Percentiles rank a stretch among this genome's conserved stretches.
Conservation (phyloP, 2,888 invertebrate genomes). For the Pegoplata infirma region DNA sequence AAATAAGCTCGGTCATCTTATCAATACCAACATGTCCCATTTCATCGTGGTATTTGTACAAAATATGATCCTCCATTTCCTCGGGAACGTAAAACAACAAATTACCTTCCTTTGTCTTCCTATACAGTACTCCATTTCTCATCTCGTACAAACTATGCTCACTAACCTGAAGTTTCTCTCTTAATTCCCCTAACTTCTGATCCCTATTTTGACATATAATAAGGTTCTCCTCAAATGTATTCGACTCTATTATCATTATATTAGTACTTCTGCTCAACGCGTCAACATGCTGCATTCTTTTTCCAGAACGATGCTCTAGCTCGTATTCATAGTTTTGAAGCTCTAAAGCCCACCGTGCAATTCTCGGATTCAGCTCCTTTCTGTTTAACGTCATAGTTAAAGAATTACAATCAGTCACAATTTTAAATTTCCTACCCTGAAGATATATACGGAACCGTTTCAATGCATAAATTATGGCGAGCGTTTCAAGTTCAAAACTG, state of each 20-base stretch:
- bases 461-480: slow-evolving; percentile 68
- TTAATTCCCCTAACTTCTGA: not conserved
- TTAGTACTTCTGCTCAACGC: slow-evolving; percentile 28
- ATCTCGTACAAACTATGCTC: slow-evolving; percentile 20
- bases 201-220: slow-evolving; percentile 47
- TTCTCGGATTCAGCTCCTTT: slow-evolving; percentile 61
- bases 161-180: not conserved
- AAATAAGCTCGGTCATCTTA: slow-evolving; percentile 38
- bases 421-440: slow-evolving; percentile 63
- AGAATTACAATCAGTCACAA: slow-evolving; percentile 68
- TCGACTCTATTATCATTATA: slow-evolving; percentile 29
- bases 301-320: slow-evolving; percentile 17
- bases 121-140: slow-evolving; percentile 50
- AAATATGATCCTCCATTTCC: slow-evolving; percentile 39
- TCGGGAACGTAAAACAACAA: slow-evolving; percentile 43
- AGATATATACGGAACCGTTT: slow-evolving; percentile 72
- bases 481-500: slow-evolving; percentile 69
- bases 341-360: slow-evolving; percentile 18
- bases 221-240: slow-evolving; percentile 47
- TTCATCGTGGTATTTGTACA: slow-evolving; percentile 54
- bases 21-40: slow-evolving; percentile 50
- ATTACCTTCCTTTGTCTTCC: slow-evolving; percentile 17
- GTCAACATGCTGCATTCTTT: slow-evolving; percentile 34
- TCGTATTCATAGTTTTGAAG: slow-evolving; percentile 27
- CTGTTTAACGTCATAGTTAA: slow-evolving; percentile 61